phyloP scores from a whole-genome alignment of 2,888 invertebrate genomes.

The Cremastinae sp. region DNA sequence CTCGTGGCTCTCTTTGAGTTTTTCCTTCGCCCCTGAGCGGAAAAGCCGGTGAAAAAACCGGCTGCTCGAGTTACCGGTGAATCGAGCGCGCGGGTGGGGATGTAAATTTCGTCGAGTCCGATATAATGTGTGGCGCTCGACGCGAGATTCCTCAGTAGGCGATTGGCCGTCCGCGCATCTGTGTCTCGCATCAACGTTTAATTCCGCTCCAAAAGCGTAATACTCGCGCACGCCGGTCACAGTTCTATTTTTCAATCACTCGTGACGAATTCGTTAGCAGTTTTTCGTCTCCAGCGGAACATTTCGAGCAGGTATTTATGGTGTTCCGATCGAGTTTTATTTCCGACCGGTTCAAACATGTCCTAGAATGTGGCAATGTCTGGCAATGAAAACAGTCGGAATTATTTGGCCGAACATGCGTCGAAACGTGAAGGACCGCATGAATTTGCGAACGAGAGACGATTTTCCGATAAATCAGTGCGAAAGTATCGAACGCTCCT shows the following conservation, averaged over 20 bases:
- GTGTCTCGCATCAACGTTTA: slow-evolving; percentile 9
- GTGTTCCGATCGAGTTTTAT: too few species aligned
- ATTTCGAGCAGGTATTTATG: too few species aligned
- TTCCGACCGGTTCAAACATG: too few species aligned
- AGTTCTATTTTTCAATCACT: not conserved
- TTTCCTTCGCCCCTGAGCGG: not conserved
- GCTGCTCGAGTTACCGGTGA: slow-evolving; percentile 43
- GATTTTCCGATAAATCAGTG: too few species aligned
- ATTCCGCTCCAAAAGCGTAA: slow-evolving; percentile 11
- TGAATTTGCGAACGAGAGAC: too few species aligned
- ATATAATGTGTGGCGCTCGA: slow-evolving; percentile 9
- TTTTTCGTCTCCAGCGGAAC: too few species aligned
- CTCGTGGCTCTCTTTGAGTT: slow-evolving; percentile 25
- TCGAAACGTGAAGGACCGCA: too few species aligned
- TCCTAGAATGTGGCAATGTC: too few species aligned
- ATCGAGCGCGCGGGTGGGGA: slow-evolving; percentile 4
- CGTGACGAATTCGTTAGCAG: too few species aligned
- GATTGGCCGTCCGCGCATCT: slow-evolving; percentile 33
- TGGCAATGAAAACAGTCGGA: too few species aligned
- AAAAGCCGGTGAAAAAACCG: slow-evolving; percentile 29
- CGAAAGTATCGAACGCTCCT: too few species aligned
- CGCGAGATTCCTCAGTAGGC: slow-evolving; percentile 47
- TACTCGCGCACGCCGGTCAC: slow-evolving; percentile 3
- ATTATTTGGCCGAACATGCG: too few species aligned
- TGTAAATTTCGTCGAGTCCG: slow-evolving; percentile 7